Conservation (phyloP, 2,888 invertebrate genomes). For the Gortyna flavago region DNA sequence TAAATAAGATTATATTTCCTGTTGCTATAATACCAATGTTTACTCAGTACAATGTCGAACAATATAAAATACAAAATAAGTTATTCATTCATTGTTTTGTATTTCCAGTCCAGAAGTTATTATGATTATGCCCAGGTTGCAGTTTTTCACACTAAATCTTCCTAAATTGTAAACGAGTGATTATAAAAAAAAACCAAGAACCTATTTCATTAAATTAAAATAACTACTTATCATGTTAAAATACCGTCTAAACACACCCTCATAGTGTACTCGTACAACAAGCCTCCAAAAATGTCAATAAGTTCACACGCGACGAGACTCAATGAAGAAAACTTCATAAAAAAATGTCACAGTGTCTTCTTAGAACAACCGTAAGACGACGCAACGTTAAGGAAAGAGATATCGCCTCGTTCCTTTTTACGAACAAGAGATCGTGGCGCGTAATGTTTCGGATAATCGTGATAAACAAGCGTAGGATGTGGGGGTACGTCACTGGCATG, state of each 20-base stretch:
- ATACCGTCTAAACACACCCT: not conserved
- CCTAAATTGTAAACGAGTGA: not conserved
- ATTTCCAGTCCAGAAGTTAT: not conserved
- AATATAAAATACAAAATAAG: not conserved
- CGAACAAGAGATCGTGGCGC: slow-evolving; percentile 65
- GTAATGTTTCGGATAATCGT: slow-evolving; percentile 67
- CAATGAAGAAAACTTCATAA: slow-evolving; percentile 56
- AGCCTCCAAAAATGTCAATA: slow-evolving; percentile 20
- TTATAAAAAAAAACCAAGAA: not conserved
- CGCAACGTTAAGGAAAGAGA: slow-evolving; percentile 65
- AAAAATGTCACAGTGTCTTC: slow-evolving; percentile 57
- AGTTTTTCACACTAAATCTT: not conserved
- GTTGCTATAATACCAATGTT: not conserved
- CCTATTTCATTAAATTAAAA: not conserved
- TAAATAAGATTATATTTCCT: not conserved
- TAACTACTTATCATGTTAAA: not conserved
- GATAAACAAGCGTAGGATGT: slow-evolving; percentile 63
- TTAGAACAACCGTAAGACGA: slow-evolving; percentile 58
- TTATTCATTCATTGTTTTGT: no score
- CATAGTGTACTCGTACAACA: not conserved
- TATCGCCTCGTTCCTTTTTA: slow-evolving; percentile 68
- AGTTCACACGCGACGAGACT: slow-evolving; percentile 14
- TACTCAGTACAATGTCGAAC: not conserved
- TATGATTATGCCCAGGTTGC: not conserved
- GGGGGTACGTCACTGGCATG: slow-evolving; percentile 43